These are phyloP conservation scores for Dendropsophus ebraccatus DNA, from an alignment of 2,113 vertebrate genomes.

Conservation along the genomic window DNA sequence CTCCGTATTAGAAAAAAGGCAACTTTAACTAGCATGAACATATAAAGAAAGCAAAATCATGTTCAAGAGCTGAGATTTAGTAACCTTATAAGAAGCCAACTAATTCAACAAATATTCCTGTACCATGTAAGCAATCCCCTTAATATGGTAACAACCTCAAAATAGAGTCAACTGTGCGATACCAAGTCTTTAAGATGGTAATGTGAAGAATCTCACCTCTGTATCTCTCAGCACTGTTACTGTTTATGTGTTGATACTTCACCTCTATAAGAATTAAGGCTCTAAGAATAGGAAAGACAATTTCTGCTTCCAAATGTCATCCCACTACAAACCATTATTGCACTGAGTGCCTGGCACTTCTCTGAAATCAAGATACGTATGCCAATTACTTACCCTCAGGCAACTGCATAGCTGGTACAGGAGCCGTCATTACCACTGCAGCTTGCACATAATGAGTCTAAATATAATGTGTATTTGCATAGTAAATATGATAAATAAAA, in stretches of 20 bases:
- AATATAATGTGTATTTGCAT: slow-evolving; percentile 50
- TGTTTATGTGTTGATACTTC: background rate
- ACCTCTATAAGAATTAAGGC: background rate
- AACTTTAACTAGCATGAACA: too few species aligned
- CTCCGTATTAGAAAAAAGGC: too few species aligned
- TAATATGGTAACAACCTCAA: background rate
- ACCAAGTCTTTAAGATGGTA: too few species aligned
- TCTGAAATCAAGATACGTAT: background rate
- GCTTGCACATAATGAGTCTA: slow-evolving; percentile 30
- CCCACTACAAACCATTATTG: background rate
- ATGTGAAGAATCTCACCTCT: background rate
- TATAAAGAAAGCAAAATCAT: too few species aligned
- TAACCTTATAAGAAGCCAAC: too few species aligned
- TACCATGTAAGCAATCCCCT: background rate
- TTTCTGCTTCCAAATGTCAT: slow-evolving; percentile 7
- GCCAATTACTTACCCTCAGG: slow-evolving; percentile 24
- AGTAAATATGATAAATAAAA: slow-evolving; percentile 49
- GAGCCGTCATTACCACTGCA: slow-evolving; percentile 25
- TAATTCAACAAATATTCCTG: background rate
- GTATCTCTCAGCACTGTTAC: background rate
- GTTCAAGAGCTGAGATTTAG: too few species aligned
- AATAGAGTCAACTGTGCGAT: background rate
- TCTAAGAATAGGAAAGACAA: background rate
- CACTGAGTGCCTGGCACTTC: slow-evolving; percentile 1
- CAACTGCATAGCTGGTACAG: slow-evolving; percentile 9